phyloP scores from a whole-genome alignment of 2,113 vertebrate genomes.

The Tachysurus fulvidraco region DNA sequence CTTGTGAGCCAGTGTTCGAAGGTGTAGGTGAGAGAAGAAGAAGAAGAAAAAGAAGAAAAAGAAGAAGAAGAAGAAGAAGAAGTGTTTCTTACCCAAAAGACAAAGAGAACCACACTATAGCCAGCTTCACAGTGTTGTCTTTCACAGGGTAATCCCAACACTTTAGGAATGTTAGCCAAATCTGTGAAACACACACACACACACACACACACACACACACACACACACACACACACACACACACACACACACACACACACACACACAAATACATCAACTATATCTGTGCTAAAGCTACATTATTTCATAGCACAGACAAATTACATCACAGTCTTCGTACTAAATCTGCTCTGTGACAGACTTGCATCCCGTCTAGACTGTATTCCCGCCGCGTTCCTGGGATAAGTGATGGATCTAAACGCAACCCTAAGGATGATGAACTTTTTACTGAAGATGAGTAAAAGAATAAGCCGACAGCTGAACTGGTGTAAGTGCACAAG shows the following conservation, averaged over 20 bases:
- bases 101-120: slow-evolving; percentile 91
- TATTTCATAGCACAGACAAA: slow-evolving; percentile 2
- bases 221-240: slow-evolving; percentile 24
- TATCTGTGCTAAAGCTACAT: neutral
- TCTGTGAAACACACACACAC: slow-evolving; percentile 69
- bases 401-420: neutral
- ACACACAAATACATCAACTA: slow-evolving; percentile 3
- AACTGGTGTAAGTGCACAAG: neutral
- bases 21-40: neutral
- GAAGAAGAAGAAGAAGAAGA: neutral
- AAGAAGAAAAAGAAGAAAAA: neutral
- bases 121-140: slow-evolving; percentile 89
- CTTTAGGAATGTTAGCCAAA: slow-evolving; percentile 91
- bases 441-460: neutral
- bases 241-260: slow-evolving; percentile 32
- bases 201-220: slow-evolving; percentile 33
- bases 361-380: too few relatives aligned
- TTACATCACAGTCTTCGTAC: neutral
- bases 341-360: neutral
- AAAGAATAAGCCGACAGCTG: neutral
- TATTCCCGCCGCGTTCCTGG: neutral
- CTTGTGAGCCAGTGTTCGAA: neutral
- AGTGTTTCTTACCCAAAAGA: slow-evolving; percentile 86
- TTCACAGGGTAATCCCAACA: slow-evolving; percentile 94
- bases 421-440: neutral